A percentile compares a stretch with the other conserved stretches of the same genome.
These are phyloP conservation scores for Rhysida immarginata DNA, from an alignment of 1,140 invertebrate species.

Conservation along the genomic window DNA sequence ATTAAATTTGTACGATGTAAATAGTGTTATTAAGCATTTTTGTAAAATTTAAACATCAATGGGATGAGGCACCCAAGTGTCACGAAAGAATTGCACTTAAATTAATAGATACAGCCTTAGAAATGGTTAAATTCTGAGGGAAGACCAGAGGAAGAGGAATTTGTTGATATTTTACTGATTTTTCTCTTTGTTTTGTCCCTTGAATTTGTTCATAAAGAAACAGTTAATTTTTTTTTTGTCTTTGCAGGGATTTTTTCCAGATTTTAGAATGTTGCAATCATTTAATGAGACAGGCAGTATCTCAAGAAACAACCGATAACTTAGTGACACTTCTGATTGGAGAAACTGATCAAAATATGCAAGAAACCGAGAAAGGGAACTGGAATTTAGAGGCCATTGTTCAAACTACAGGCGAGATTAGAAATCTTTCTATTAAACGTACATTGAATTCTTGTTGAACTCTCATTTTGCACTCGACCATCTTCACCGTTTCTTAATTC, in stretches of 20 bases:
- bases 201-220: neutral
- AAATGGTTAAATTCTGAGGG: no score
- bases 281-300: constrained; percentile 38
- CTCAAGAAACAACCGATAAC: neutral
- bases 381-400: neutral
- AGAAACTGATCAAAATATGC: neutral
- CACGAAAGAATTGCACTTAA: no score
- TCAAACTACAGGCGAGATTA: neutral
- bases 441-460: no score
- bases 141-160: no score
- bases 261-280: constrained; percentile 54
- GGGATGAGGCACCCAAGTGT: no score
- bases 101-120: no score
- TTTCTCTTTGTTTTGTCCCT: no score
- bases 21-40: no score
- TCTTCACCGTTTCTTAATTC: neutral
- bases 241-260: constrained; percentile 42
- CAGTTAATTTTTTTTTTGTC: constrained; percentile 10
- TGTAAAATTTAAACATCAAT: no score
- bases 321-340: neutral
- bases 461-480: neutral
- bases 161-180: no score
- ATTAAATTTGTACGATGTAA: no score
- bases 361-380: neutral
- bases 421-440: neutral